Percentiles rank a stretch among this genome's conserved stretches.
Conservation (phyloP, 2,888 invertebrate genomes). For the Drosophila anomalata region DNA sequence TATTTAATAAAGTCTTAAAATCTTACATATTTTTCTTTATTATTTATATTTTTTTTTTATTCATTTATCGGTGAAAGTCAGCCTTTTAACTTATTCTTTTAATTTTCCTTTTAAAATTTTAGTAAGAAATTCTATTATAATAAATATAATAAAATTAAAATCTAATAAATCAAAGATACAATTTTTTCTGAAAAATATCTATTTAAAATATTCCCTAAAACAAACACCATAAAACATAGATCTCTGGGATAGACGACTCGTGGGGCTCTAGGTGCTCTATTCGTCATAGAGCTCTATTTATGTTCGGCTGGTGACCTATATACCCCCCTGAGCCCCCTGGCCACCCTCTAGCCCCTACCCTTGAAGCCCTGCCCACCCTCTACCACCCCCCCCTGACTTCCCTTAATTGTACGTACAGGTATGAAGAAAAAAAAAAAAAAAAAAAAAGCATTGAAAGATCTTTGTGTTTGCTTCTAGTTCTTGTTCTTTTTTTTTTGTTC, state of each 20-base stretch:
- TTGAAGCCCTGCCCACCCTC: neutral
- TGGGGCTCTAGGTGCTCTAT: neutral
- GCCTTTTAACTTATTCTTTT: too few species aligned
- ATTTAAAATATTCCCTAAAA: too few species aligned
- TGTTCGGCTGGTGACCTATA: slow-evolving; percentile 68
- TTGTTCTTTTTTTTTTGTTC: neutral
- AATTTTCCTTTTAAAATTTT: too few species aligned
- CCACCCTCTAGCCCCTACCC: neutral
- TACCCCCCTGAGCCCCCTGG: slow-evolving; percentile 1
- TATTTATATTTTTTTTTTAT: too few species aligned
- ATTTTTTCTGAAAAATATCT: too few species aligned
- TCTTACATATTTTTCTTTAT: too few species aligned
- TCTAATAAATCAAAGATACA: too few species aligned
- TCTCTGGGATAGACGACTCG: too few species aligned
- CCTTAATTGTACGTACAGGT: slow-evolving; percentile 26
- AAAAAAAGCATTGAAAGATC: slow-evolving; percentile 32
- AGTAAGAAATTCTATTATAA: too few species aligned
- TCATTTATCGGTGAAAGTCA: too few species aligned
- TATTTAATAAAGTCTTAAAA: neutral
- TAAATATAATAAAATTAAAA: too few species aligned
- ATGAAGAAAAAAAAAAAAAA: slow-evolving; percentile 9
- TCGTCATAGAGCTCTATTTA: slow-evolving; percentile 54
- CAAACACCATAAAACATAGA: too few species aligned
- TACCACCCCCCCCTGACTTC: slow-evolving; percentile 6
- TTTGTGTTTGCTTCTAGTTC: slow-evolving; percentile 17